Conservation (phyloP, 2,113 vertebrate genomes). For the Morphnarchus princeps region DNA sequence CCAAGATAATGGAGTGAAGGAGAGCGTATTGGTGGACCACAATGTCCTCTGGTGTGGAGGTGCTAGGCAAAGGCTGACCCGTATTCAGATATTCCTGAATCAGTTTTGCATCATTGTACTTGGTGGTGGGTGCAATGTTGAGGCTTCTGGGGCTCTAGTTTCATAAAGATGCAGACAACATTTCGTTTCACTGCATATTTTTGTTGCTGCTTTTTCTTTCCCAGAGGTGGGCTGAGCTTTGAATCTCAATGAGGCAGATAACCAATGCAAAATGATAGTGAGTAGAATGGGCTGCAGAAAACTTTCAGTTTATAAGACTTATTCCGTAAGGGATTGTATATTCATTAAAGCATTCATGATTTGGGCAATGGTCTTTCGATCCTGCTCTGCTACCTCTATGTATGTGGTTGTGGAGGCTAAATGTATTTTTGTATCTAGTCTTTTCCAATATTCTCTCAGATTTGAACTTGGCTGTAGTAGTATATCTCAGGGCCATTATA, state of each 20-base stretch:
- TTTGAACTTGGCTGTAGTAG: background rate
- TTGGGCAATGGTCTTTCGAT: fast-evolving
- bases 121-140: background rate
- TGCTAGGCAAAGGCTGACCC: background rate
- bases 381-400: background rate
- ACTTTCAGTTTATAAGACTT: background rate
- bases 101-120: background rate
- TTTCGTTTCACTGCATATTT: background rate
- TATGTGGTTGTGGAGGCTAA: background rate
- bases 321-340: background rate
- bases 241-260: background rate
- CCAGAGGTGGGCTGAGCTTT: background rate
- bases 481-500: background rate
- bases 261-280: background rate
- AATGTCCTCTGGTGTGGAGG: fast-evolving
- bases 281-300: background rate
- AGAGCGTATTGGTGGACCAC: background rate
- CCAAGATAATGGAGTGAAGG: background rate
- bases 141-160: background rate
- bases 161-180: background rate
- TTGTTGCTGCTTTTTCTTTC: background rate
- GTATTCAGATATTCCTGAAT: background rate
- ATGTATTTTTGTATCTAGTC: background rate
- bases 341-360: background rate
- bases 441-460: background rate